Percentiles rank a stretch among this genome's conserved stretches.
Evolutionary conservation across 2,888 invertebrate species (phyloP).

Genomic region (Gymnoscelis rufifasciata): DNA sequence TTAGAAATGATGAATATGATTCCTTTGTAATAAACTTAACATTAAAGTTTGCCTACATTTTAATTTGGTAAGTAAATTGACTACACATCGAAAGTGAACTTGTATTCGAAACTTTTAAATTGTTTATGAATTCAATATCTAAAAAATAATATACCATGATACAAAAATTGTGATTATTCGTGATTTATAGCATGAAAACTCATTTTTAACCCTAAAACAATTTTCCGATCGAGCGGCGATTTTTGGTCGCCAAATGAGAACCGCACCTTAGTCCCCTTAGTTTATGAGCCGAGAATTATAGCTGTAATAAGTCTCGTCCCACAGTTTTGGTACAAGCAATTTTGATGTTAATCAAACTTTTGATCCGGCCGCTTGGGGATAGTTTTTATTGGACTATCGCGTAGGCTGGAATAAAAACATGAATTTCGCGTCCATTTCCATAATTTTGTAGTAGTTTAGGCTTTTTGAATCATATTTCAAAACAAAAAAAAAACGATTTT

Average conservation of each 20-base stretch:
- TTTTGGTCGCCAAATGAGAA: constrained; percentile 1
- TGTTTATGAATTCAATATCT: too few relatives aligned
- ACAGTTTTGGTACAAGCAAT: constrained; percentile 40
- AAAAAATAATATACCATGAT: too few relatives aligned
- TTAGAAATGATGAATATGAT: too few relatives aligned
- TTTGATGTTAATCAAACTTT: constrained; percentile 50
- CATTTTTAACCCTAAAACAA: neutral
- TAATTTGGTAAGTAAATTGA: too few relatives aligned
- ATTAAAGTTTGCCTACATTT: too few relatives aligned
- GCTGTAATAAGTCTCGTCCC: constrained; percentile 41
- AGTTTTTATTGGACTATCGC: constrained; percentile 39
- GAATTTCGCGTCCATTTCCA: neutral
- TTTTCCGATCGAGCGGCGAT: neutral
- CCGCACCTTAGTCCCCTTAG: constrained; percentile 28
- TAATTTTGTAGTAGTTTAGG: too few relatives aligned
- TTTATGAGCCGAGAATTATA: constrained; percentile 46
- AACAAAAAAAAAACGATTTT: too few relatives aligned
- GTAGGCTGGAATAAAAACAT: constrained; percentile 7
- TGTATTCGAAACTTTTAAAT: too few relatives aligned
- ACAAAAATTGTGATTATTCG: too few relatives aligned
- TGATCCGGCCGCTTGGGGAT: constrained; percentile 36
- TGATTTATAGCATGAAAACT: neutral
- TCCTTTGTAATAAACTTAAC: too few relatives aligned
- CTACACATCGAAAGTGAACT: too few relatives aligned
- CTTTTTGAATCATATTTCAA: too few relatives aligned